phyloP scores from a whole-genome alignment of 2,113 vertebrate genomes.

The Agapornis roseicollis region DNA sequence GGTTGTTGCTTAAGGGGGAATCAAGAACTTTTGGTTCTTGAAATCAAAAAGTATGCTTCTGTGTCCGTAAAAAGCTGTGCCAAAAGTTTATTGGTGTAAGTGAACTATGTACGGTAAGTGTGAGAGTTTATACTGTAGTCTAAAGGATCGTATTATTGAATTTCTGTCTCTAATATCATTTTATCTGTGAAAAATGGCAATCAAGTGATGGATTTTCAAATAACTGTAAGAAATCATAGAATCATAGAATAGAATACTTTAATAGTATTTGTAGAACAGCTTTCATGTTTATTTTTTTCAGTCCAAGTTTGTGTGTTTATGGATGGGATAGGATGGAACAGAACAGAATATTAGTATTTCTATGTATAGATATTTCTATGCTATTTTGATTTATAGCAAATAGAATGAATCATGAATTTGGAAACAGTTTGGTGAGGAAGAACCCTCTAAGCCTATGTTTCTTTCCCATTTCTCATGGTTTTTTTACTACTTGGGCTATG shows the following conservation, averaged over 20 bases:
- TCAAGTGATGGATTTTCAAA: neutral
- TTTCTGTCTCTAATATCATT: neutral
- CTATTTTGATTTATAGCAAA: neutral
- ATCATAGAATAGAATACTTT: no score
- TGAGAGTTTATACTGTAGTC: neutral
- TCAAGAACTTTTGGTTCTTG: no score
- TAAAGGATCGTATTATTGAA: neutral
- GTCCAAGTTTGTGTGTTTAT: neutral
- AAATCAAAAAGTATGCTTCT: no score
- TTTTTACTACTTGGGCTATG: neutral
- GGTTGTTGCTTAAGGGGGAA: no score
- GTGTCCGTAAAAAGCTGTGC: neutral
- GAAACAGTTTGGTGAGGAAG: neutral
- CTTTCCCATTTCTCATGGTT: neutral
- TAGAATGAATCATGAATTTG: neutral
- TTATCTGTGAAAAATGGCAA: neutral
- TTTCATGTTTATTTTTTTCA: conserved; percentile 47
- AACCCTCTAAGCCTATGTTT: neutral
- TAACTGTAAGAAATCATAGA: conserved; percentile 20
- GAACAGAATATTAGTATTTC: neutral
- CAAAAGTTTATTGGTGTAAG: neutral
- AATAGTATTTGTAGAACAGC: conserved; percentile 26
- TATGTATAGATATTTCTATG: neutral
- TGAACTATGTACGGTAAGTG: neutral
- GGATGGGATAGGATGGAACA: neutral